Conservation (phyloP, 2,888 invertebrate species). For the Bimastos eiseni region DNA sequence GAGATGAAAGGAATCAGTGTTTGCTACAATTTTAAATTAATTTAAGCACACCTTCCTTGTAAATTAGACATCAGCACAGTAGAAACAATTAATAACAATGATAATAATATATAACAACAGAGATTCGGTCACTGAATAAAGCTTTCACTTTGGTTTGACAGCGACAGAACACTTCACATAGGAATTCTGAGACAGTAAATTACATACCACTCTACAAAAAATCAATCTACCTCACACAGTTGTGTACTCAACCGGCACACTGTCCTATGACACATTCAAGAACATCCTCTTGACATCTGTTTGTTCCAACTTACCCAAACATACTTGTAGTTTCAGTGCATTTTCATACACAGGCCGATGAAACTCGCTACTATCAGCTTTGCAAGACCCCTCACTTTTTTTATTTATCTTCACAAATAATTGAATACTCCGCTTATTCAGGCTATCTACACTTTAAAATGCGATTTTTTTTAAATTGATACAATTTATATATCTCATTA, state of each 20-base stretch:
- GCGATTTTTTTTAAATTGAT: background rate
- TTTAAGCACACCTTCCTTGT: background rate
- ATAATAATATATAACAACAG: background rate
- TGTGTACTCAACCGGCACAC: too few species aligned
- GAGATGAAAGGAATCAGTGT: background rate
- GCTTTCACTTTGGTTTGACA: background rate
- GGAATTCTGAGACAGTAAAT: background rate
- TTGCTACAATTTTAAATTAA: too few species aligned
- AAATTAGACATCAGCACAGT: background rate
- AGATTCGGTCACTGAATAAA: background rate
- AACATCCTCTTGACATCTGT: background rate
- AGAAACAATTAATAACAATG: background rate
- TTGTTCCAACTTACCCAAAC: background rate
- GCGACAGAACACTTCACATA: background rate
- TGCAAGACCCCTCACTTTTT: background rate
- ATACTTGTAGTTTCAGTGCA: background rate
- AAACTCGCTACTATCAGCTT: background rate
- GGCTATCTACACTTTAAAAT: too few species aligned
- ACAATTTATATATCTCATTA: conserved; percentile 1
- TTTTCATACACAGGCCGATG: background rate
- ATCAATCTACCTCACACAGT: too few species aligned
- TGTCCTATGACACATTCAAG: too few species aligned
- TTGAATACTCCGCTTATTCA: background rate
- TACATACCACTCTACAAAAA: background rate
- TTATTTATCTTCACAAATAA: background rate